phyloP scores from a whole-genome alignment of 2,888 invertebrate genomes.

The Drosophila helvetica region DNA sequence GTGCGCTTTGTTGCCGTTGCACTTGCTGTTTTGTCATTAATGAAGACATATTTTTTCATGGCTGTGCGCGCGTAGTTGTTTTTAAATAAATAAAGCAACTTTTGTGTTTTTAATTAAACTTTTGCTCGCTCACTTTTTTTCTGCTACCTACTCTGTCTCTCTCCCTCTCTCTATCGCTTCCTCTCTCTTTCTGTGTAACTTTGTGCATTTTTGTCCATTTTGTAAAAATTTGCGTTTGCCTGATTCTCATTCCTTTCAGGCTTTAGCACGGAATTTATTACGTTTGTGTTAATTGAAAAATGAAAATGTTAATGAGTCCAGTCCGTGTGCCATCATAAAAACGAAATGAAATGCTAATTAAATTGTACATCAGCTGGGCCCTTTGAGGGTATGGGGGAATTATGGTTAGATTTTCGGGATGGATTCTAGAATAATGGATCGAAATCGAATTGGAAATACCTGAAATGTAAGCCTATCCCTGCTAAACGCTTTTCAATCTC shows the following conservation, averaged over 20 bases:
- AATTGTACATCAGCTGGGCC: slow-evolving; percentile 56
- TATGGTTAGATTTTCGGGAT: slow-evolving; percentile 41
- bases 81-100: slow-evolving; percentile 76
- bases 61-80: slow-evolving; percentile 43
- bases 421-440: slow-evolving; percentile 33
- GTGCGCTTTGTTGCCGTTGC: slow-evolving; percentile 61
- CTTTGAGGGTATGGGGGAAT: slow-evolving; percentile 9
- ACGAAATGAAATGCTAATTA: slow-evolving; percentile 75
- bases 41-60: slow-evolving; percentile 78
- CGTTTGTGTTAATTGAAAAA: slow-evolving; percentile 81
- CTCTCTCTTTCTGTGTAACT: slow-evolving; percentile 34
- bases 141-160: not conserved
- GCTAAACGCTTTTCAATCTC: slow-evolving; percentile 26
- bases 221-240: slow-evolving; percentile 57
- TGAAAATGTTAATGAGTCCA: slow-evolving; percentile 80
- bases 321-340: slow-evolving; percentile 69
- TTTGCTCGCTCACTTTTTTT: slow-evolving; percentile 53
- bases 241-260: slow-evolving; percentile 36
- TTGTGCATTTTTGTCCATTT: slow-evolving; percentile 63
- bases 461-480: not conserved
- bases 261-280: slow-evolving; percentile 71
- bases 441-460: not conserved
- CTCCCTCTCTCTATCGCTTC: slow-evolving; percentile 44
- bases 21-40: slow-evolving; percentile 65
- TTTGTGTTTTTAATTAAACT: slow-evolving; percentile 79